Base-by-base conservation (phyloP, 2,113 vertebrate genomes). In the Apus apus region DNA sequence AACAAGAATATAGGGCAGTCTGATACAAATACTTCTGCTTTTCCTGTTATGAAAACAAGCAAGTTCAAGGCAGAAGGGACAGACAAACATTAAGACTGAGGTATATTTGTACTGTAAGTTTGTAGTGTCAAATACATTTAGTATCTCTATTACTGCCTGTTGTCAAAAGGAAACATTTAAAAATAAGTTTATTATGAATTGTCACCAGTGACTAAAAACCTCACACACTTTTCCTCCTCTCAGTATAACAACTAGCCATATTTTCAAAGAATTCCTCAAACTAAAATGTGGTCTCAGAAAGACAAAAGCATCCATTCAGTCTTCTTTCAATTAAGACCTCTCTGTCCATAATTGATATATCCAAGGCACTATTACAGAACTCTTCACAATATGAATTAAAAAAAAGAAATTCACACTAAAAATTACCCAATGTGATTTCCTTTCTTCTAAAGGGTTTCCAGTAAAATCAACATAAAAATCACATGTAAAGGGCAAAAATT, bases 401-500 rank as follows among this genome's bases (percentile, higher is more conserved):
- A 40, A 54, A 15, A 62, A 43, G n/a, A 8, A 29, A 48, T 45
- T 5, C 34, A 61, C 25, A 36, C 30, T 36, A 60, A 48, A 81
- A 86, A 53, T 26, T 1, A 79, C 23, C 26, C 9, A 60, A 16
- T 45, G 22, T 8, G 20, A 36, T 50, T 54, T 76, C 27, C 16
- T 72, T 91, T 36, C n/a, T 84, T 85, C 53, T 56, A 46, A 77
- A 64, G 32, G 8, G 15, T 15, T 85, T 70, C n/a, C 38, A 84
- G 30, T 66, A 78, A 80, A 89, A 75, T 53, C 26, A 90, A 27
- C 22, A 34, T 12, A 76, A 77, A 61, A 26, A 6, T 54, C 11
- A 78, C 8, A 53, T 1, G 3, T 3, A 79, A 6, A 54, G 7
- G 8, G 25, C 3, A 54, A 65, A 83, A 46, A 16, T 1, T 0